Conservation (phyloP, 2,113 vertebrate species). For the Hemiprocne comata region DNA sequence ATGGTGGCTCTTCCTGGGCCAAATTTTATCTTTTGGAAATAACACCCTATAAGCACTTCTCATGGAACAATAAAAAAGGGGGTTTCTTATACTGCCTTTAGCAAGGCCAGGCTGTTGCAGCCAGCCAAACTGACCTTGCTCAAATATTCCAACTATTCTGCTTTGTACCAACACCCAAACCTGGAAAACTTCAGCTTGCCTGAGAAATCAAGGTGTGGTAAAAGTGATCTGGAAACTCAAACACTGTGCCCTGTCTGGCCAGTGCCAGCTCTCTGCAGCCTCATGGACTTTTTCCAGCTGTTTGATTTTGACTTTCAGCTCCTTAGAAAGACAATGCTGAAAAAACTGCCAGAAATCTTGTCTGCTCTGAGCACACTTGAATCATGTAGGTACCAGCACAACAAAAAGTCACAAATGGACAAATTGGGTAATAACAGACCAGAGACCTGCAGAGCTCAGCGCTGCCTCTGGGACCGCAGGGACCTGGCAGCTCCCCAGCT, state of each 20-base stretch:
- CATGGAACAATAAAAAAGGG: not conserved
- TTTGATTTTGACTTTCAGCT: not conserved
- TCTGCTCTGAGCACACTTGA: not conserved
- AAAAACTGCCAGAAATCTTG: not conserved
- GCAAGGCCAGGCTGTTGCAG: not conserved
- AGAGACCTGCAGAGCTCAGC: not conserved
- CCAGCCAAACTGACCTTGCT: not conserved
- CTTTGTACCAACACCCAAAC: not conserved
- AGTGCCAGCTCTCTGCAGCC: not conserved
- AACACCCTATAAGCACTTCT: not conserved
- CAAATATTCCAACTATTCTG: not conserved
- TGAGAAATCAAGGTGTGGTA: not conserved
- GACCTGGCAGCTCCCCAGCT: not conserved
- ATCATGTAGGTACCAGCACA: not conserved
- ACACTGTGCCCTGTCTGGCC: rapidly evolving
- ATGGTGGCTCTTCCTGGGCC: not conserved
- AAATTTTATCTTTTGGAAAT: not conserved
- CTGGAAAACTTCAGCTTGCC: not conserved
- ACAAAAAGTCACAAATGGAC: not conserved
- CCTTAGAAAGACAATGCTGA: not conserved
- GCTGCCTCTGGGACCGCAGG: not conserved
- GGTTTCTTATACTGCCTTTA: not conserved
- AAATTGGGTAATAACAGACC: not conserved
- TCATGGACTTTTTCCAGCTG: not conserved
- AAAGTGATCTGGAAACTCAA: not conserved